phyloP scores from a whole-genome alignment of 1,140 invertebrate species.

The Drosophila obscura region DNA sequence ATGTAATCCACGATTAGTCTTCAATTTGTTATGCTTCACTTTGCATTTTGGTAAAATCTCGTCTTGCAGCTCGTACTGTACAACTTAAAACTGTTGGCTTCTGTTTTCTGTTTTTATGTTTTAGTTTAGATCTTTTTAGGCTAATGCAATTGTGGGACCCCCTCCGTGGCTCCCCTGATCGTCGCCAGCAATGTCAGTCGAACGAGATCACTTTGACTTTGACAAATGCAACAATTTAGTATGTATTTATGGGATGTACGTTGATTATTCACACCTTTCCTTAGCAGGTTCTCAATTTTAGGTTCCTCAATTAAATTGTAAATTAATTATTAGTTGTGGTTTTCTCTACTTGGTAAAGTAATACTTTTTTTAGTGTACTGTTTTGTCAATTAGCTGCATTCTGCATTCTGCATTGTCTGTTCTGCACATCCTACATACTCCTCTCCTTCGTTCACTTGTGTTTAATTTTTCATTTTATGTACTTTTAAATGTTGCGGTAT shows the following conservation, averaged over 20 bases:
- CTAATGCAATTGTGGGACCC: constrained; percentile 24
- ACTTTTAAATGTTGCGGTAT: constrained; percentile 16
- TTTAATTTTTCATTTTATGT: not conserved
- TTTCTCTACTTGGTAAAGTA: constrained; percentile 74
- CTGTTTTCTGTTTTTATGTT: constrained; percentile 4
- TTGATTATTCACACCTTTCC: constrained; percentile 38
- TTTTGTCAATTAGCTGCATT: constrained; percentile 49
- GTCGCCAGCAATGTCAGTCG: constrained; percentile 1
- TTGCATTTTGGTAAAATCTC: constrained; percentile 69
- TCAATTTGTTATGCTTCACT: constrained; percentile 67
- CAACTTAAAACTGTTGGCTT: constrained; percentile 67
- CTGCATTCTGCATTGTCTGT: constrained; percentile 42
- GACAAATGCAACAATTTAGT: constrained; percentile 6
- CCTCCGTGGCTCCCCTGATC: constrained; percentile 1
- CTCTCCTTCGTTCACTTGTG: constrained; percentile 2
- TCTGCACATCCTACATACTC: constrained; percentile 25
- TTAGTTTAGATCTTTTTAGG: constrained; percentile 16
- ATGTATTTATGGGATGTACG: not conserved
- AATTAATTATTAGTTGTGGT: constrained; percentile 53
- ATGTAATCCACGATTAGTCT: constrained; percentile 63
- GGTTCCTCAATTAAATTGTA: constrained; percentile 55
- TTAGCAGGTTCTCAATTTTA: not conserved
- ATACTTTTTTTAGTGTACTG: constrained; percentile 68
- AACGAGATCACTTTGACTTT: constrained; percentile 13
- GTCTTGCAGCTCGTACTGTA: constrained; percentile 55